Base-by-base conservation (phyloP, 2,113 vertebrate species). In the Atrichornis clamosus region DNA sequence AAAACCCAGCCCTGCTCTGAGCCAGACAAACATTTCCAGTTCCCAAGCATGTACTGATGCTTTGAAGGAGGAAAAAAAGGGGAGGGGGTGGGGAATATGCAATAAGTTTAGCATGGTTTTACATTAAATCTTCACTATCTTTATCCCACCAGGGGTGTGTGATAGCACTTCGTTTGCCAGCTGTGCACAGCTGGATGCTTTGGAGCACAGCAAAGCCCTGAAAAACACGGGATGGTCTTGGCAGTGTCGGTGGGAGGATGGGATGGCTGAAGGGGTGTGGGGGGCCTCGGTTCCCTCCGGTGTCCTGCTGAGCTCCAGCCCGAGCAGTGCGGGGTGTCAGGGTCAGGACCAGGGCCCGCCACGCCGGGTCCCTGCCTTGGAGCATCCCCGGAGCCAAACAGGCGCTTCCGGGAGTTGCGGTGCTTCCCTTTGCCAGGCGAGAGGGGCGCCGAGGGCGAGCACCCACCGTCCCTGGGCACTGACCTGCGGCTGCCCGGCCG, bases 381-480 rank as follows among this genome's bases (percentile, higher is more conserved):
- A 32, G 33, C 23, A 12, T n/a, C 58, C 41, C 28, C 2, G 59
- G n/a, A 44, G 28, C 22, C 68, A 47, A 22, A 5, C 46, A 35
- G 15, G 4, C 41, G 39, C 47, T 76, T 23, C 26, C 6, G 39
- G 24, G 26, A 28, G 10, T 3, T 3, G 1, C 4, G 9, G 44
- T 0, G 22, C n/a, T 58, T 7, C 60, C 33, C 37, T 55, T 3
- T 0, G 4, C 27, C 4, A 1, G 2, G 42, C 27, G 18, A 20
- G 5, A 21, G 33, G 19, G 28, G 33, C 10, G 39, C 50, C 4
- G 13, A 3, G 63, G 47, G 20, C 6, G 9, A 11, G 21, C 10
- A 1, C 13, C 15, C 21, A 3, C 12, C 23, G 1, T 2, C 28
- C 11, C 16, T 2, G 42, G 15, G 32, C 47, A 5, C 6, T 1